Percentiles rank a stretch among this genome's conserved stretches.
Evolutionary conservation across 53 echinoderm and acorn worm genomes (phyloP).

Genomic region (Holothuria leucospilota): DNA sequence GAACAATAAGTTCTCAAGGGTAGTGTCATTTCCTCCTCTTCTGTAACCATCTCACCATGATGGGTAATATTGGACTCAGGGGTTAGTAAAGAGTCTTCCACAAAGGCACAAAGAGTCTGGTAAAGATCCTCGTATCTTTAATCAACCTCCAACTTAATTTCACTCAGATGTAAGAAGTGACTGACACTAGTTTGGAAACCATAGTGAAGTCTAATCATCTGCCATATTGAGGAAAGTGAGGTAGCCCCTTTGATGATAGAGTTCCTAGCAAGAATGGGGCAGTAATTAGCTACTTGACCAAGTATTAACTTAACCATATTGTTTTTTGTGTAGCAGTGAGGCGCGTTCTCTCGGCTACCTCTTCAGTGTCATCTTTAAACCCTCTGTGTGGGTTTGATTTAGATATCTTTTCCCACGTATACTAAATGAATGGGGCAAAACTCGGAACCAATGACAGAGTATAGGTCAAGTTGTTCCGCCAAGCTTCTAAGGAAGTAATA

Average conservation of each 20-base stretch:
- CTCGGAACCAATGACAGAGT: not conserved
- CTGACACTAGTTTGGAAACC: slow-evolving; percentile 38
- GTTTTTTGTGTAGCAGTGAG: no score
- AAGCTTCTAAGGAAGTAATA: not conserved
- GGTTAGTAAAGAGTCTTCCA: slow-evolving; percentile 17
- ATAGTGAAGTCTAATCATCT: slow-evolving; percentile 24
- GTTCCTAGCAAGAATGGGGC: not conserved
- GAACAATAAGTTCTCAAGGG: slow-evolving; percentile 19
- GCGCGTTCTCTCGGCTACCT: no score
- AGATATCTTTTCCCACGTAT: not conserved
- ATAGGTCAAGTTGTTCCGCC: not conserved
- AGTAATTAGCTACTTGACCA: not conserved
- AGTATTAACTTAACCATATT: not conserved
- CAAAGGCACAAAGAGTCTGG: slow-evolving; percentile 51
- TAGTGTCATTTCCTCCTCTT: slow-evolving; percentile 51
- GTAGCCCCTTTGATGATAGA: slow-evolving; percentile 11
- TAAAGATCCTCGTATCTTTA: slow-evolving; percentile 61
- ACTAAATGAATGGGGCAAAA: not conserved
- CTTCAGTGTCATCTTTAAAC: no score
- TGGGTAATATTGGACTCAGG: slow-evolving; percentile 28
- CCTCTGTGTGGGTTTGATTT: not conserved
- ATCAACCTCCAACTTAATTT: slow-evolving; percentile 55
- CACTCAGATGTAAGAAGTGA: slow-evolving; percentile 53
- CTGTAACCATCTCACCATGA: slow-evolving; percentile 44
- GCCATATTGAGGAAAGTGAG: not conserved